A percentile compares a stretch with the other conserved stretches of the same genome.
Evolutionary conservation across 2,888 invertebrate genomes (phyloP).

Genomic region (Vannuccia rotundouncinata): DNA sequence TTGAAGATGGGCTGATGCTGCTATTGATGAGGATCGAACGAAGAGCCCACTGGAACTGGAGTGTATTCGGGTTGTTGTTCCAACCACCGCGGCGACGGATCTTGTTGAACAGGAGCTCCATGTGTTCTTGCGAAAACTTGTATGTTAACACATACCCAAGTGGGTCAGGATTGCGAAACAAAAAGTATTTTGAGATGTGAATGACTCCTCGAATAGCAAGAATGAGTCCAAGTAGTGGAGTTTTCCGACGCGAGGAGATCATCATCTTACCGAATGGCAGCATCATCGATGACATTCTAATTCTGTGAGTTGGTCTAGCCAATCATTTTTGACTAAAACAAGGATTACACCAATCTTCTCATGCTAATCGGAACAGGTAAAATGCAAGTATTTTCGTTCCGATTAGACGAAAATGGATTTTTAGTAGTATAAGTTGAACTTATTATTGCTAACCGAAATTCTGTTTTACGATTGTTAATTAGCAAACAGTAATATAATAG

Average conservation of each 20-base stretch:
- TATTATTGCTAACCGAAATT: too few species aligned
- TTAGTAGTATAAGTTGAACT: too few species aligned
- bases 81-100: background rate
- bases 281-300: background rate
- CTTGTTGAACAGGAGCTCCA: background rate
- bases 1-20: background rate
- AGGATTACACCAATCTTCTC: too few species aligned
- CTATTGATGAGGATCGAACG: background rate
- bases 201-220: background rate
- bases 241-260: background rate
- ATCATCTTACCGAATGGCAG: background rate
- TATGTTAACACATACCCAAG: background rate
- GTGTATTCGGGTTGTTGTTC: background rate
- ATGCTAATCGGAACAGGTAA: too few species aligned
- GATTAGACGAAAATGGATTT: too few species aligned
- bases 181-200: background rate
- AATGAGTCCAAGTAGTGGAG: background rate
- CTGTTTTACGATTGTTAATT: too few species aligned
- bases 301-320: too few species aligned
- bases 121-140: background rate
- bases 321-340: too few species aligned
- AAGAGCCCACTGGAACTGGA: background rate
- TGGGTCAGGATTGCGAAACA: background rate
- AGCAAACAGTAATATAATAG: too few species aligned
- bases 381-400: too few species aligned